Base-by-base conservation (phyloP, 2,888 invertebrate species). In the Trichogramma dendrolimi region DNA sequence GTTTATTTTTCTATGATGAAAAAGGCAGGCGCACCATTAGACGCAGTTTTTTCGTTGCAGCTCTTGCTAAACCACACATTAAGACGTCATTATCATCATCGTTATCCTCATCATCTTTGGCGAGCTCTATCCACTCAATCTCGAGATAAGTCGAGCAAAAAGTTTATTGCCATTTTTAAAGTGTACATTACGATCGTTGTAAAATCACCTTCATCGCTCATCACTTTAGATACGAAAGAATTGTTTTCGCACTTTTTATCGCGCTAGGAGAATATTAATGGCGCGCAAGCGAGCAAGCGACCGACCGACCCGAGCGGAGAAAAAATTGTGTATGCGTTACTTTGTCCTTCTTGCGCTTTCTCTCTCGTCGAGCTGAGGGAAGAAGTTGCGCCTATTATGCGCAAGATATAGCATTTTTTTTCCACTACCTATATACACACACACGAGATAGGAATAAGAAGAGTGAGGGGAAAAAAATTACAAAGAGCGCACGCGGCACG, bases 171-270 rank as follows among this genome's bases (percentile, higher is more conserved):
- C 61, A 64, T 61, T 58, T 64, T 58, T 38, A 58, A 61, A 61
- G 61, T 58, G 27, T 27, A 27, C 27, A 27, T 27, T 27, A 27
- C 27, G 27, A 27, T 27, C 27, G 27, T 27, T 27, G 27, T 27
- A 27, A 27, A 27, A 53, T 14, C 59, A 41, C 49, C 53, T 54
- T n/a, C 47, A 55, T 64, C 42, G 60, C 39, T 62, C 64, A 55
- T 60, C 54, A 44, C 54, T 59, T 60, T 47, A 60, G 43, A 40
- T 4, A 53, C 55, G 42, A 27, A 60, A 52, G 65, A 65, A 65
- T 65, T 65, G 65, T 65, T 65, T 65, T 65, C 65, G 58, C 60
- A 58, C 27, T 60, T 61, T 65, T 65, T 65, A 65, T 65, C 65
- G 55, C 48, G 5, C 11, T 11, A 44, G 53, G 43, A 27, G 27